Evolutionary conservation across 1,140 invertebrate genomes (phyloP), one percentile per base, ranked within the genome.

Genomic region (Neodiprion lecontei): DNA sequence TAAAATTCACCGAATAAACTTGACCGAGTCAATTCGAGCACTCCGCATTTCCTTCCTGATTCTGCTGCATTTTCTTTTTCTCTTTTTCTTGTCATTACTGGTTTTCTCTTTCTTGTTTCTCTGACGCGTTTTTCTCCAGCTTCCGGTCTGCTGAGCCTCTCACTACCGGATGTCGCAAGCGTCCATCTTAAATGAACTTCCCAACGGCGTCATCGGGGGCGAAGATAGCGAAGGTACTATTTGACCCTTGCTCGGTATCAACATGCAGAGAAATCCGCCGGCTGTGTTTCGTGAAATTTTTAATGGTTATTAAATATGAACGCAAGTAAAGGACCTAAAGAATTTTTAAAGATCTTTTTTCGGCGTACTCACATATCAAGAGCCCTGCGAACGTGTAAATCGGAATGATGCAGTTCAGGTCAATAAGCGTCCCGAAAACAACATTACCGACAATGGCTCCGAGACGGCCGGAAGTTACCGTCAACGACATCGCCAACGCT

Each of bases 381-480:
- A 90, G 77, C 10, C 83, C 83, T 47, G 90, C 90, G 75, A 90
- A 90, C 78, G 90, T 88, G 74, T 90, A 90, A 3, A 91, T 90
- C 21, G 90, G 89, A 72, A 90, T 86, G 67, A 87, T 76, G 82
- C 90, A 91, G 78, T 90, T 85, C 67, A 90, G 79, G 80, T 91
- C 90, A 23, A 91, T 88, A 17, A 91, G 84, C 1, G 88, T 83
- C 3, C 90, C 90, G 80, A 91, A 91, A 21, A 89, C 81, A 49
- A 91, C 86, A 81, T 91, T 91, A 48, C 90, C 90, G 7, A 90
- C 87, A 76, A 91, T 90, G 10, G 90, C 90, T 17, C 90, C 90
- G 48, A 91, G 80, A 17, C 90, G 83, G 7, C 90, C 90, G 74
- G 88, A 88, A 77, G 88, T 90, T 75, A 90, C 90, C 23, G 90